Evolutionary conservation across 2,888 invertebrate genomes (phyloP).

Genomic region (Stenotaenia linearis): DNA sequence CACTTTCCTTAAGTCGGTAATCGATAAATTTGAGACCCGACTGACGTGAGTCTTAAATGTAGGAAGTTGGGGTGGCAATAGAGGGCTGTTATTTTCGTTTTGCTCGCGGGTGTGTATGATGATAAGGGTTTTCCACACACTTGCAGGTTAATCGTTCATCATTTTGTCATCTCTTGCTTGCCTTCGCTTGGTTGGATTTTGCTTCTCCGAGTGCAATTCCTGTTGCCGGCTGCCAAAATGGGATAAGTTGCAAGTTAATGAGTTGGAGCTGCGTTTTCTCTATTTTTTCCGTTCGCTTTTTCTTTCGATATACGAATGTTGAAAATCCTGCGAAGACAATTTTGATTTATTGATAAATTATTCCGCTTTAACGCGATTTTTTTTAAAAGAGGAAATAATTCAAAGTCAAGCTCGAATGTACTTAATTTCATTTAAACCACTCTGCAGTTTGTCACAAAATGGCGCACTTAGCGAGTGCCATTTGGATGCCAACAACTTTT

Average conservation of each 20-base stretch:
- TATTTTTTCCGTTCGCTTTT: neutral
- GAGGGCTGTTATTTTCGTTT: conserved; percentile 1
- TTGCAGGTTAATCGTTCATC: conserved; percentile 13
- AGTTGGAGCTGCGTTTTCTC: neutral
- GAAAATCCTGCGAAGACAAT: neutral
- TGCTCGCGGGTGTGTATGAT: conserved; percentile 12
- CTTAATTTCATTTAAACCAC: neutral
- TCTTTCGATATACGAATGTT: neutral
- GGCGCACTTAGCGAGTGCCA: neutral
- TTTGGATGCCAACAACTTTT: no score
- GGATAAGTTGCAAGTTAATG: conserved; percentile 19
- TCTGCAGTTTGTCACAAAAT: neutral
- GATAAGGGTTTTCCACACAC: conserved; percentile 6
- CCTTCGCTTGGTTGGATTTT: neutral
- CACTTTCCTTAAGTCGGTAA: neutral
- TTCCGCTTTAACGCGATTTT: neutral
- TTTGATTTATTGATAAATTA: conserved; percentile 4
- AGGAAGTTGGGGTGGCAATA: neutral
- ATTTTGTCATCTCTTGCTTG: conserved; percentile 5
- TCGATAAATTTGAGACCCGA: neutral
- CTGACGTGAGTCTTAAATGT: neutral
- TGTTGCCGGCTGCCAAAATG: neutral
- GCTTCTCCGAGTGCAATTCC: conserved; percentile 7
- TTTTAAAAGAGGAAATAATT: neutral
- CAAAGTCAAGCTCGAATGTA: neutral